Evolutionary conservation across 2,797 vertebrate species (phyloP), one percentile per base, ranked within the genome.

Genomic region (Liparis tanakae): DNA sequence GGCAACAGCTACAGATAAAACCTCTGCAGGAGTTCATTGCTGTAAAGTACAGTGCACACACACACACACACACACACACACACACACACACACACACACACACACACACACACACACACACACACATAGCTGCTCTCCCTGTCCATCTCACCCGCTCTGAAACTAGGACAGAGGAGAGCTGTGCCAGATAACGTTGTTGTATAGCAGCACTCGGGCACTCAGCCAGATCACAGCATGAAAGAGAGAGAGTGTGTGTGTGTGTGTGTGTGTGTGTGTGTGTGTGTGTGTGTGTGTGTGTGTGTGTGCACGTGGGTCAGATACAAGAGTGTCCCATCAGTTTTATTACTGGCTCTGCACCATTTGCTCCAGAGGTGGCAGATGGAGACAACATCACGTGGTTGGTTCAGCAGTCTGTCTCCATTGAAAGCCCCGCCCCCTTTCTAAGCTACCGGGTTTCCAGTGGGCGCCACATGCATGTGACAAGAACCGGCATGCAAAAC

Each of bases 271-370:
- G 54, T 55, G 53, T 30, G 43, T 10, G 20, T 15, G 59, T 51
- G 36, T 48, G 50, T 67, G 46, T 71, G 54, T 8, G 56, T 18
- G 25, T 2, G 4, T 30, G 25, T 4, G 25, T 30, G 25, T 30
- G 34, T 22, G 17, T 22, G 39, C 60, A 33, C 55, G 66, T 53
- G 46, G 50, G 70, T 56, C 4, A 46, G 54, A 34, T 54, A 37
- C 14, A 43, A 54, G 14, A 46, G 43, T 33, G 69, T 76, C 41
- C 59, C 37, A 66, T 80, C 72, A 76, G 65, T 68, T 80, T 70
- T 48, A 82, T 63, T 69, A 54, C 76, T 66, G 56, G 60, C 70
- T 76, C 75, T 74, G 76, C 78, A 87, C 46, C 72, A 63, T 65
- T 69, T 59, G 64, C 79, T 72, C 25, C 59, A 73, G 69, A 78